Evolutionary conservation across 2,797 vertebrate genomes (phyloP), one percentile per base, ranked within the genome.

Genomic region (Enteromius afrohamiltoni): DNA sequence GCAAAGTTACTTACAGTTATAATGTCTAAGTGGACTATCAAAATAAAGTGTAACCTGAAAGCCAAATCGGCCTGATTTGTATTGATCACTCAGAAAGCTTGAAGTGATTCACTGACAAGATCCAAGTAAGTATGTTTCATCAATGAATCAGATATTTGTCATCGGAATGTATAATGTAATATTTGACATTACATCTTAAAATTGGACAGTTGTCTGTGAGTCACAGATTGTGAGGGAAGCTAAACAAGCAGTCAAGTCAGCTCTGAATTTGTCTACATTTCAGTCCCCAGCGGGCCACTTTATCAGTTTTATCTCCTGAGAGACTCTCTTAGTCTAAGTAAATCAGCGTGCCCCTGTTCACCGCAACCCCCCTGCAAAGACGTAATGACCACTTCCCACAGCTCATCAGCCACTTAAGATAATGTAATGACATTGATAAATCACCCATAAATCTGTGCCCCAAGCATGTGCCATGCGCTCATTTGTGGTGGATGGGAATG

Each of bases 371-470:
- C 51, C 74, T 53, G 55, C 58, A 77, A 74, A 70, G 74, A 29
- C 23, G 86, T 93, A 93, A 93, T 92, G 91, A 86, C 84, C 87
- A 88, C 91, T 92, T 92, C 87, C 89, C 87, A 90, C 92, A 92
- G 90, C 89, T 93, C 93, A 93, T 91, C 89, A 91, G 84, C 88
- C 89, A 89, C 92, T 92, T 87, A 84, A 91, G 91, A 93, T 93
- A 92, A 92, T 82, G 89, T 91, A 94, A 92, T 92, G 89, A 89
- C 86, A 82, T 85, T 79, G 89, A 92, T 90, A 88, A 93, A 91
- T 91, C 90, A 89, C 91, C 92, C 74, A 89, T 94, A 93, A 93
- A 93, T 91, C 92, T 90, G 87, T 84, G 92, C 86, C 81, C 83
- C 64, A 85, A 87, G 87, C 89, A 87, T 88, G 86, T 87, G 87